phyloP scores from a whole-genome alignment of 1,140 invertebrate genomes.

The Papilio aristodemus region DNA sequence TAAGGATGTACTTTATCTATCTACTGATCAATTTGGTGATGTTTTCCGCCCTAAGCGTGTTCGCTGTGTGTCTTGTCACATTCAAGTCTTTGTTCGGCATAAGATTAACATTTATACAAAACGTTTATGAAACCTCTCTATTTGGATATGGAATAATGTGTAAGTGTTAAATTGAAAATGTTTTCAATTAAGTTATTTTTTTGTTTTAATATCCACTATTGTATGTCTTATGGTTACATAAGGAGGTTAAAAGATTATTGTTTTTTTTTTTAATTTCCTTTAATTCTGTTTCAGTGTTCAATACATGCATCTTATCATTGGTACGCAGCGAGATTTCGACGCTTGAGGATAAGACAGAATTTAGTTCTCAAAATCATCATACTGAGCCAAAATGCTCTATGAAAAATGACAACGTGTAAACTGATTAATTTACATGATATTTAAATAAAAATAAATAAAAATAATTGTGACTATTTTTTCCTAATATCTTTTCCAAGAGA shows the following conservation, averaged over 20 bases:
- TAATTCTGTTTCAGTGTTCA: conserved; percentile 37
- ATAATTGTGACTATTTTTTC: too few species aligned
- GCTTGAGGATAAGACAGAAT: conserved; percentile 36
- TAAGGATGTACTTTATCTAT: conserved; percentile 20
- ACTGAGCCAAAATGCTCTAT: not conserved
- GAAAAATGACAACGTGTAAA: not conserved
- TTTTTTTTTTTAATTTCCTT: too few species aligned
- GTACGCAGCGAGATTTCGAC: conserved; percentile 38
- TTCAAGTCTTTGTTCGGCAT: not conserved
- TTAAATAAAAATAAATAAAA: not conserved
- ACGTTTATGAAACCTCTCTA: not conserved
- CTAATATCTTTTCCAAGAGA: too few species aligned
- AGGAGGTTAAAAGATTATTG: too few species aligned
- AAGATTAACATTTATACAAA: not conserved
- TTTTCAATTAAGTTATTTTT: too few species aligned
- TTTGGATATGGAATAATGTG: conserved; percentile 13
- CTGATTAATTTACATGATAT: not conserved
- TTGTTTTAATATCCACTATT: too few species aligned
- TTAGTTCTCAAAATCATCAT: conserved; percentile 32
- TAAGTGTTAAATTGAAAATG: too few species aligned
- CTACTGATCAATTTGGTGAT: not conserved
- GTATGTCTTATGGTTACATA: too few species aligned
- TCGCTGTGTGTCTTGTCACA: not conserved
- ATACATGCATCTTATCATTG: conserved; percentile 33
- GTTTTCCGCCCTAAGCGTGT: not conserved